Conservation (phyloP, 1,140 invertebrate genomes). For the Cydia pomonella region DNA sequence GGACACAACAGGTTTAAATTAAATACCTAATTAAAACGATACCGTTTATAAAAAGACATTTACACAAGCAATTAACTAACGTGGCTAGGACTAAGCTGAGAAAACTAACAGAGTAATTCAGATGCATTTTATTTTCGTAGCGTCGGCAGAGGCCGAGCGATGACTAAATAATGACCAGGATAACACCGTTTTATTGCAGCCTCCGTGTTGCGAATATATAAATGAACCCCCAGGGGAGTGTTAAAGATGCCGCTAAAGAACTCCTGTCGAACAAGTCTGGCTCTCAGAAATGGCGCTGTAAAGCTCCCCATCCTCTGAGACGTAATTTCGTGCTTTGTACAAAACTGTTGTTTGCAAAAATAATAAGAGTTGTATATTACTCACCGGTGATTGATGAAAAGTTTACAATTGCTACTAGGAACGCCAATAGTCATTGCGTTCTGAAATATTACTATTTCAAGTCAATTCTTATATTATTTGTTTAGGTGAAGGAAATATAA, state of each 20-base stretch:
- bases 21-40: not conserved
- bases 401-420: no score
- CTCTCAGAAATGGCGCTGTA: slow-evolving; percentile 73
- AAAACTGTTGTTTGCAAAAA: slow-evolving; percentile 55
- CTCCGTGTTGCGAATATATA: slow-evolving; percentile 79
- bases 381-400: slow-evolving; percentile 34
- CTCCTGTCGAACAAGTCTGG: slow-evolving; percentile 74
- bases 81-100: slow-evolving; percentile 52
- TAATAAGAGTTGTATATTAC: slow-evolving; percentile 50
- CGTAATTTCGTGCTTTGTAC: slow-evolving; percentile 66
- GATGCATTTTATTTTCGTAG: slow-evolving; percentile 72
- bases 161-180: slow-evolving; percentile 79
- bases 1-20: not conserved
- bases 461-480: no score
- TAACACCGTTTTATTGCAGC: slow-evolving; percentile 78
- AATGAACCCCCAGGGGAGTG: slow-evolving; percentile 77
- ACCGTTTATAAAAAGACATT: slow-evolving; percentile 28
- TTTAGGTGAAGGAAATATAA: no score
- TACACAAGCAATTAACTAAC: slow-evolving; percentile 28
- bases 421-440: no score
- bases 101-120: slow-evolving; percentile 56
- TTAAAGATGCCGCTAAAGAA: slow-evolving; percentile 77
- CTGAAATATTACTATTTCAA: no score
- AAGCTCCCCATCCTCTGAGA: slow-evolving; percentile 70
- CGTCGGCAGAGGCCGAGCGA: slow-evolving; percentile 61